These are phyloP conservation scores for Tonatia bakeri DNA, from an alignment of 2,113 vertebrate genomes.

Conservation along the genomic window DNA sequence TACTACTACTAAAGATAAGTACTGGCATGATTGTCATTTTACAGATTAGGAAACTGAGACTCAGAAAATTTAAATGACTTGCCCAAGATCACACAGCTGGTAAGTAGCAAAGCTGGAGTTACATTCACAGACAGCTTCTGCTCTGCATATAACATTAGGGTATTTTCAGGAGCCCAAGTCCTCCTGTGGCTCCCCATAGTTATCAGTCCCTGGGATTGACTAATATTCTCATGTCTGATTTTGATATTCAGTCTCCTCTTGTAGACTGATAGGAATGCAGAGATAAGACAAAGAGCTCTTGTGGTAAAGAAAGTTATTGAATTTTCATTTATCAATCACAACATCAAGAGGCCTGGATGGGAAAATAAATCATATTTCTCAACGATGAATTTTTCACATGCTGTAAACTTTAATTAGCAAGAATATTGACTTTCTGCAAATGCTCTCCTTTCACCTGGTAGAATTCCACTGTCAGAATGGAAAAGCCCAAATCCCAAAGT, in stretches of 20 bases:
- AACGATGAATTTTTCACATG: neutral
- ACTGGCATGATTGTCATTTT: neutral
- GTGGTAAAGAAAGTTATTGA: neutral
- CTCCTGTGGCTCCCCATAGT: neutral
- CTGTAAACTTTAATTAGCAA: neutral
- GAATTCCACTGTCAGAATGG: neutral
- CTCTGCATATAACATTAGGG: fast-evolving
- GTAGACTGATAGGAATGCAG: neutral
- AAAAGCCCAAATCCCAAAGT: neutral
- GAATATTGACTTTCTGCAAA: neutral
- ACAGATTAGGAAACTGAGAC: neutral
- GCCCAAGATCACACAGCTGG: neutral
- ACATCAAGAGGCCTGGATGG: neutral
- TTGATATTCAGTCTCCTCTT: conserved; percentile 54
- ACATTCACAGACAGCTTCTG: neutral
- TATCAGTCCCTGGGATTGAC: neutral
- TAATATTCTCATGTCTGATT: neutral
- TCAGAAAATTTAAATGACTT: neutral
- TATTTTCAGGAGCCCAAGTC: neutral
- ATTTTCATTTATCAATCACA: conserved; percentile 6
- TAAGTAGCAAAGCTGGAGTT: neutral
- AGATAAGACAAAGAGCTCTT: conserved; percentile 45
- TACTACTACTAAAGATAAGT: neutral
- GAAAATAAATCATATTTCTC: neutral
- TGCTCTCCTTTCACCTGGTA: neutral